Evolutionary conservation across 1,140 invertebrate genomes (phyloP).

Genomic region (Saccostrea cuccullata): DNA sequence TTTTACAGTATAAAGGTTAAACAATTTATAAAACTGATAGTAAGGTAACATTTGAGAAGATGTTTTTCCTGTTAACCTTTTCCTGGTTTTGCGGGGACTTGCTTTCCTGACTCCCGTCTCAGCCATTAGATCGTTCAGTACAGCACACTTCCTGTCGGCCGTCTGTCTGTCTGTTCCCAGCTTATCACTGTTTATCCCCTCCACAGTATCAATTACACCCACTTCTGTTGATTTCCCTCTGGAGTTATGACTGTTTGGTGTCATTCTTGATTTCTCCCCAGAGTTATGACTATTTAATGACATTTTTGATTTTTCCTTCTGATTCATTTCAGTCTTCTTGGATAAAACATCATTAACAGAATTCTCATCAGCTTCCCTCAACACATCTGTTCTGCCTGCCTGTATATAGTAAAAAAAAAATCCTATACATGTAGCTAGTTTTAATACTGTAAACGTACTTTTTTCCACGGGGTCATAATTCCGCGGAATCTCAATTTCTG

Average conservation of each 20-base stretch:
- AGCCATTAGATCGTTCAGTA: constrained; percentile 5
- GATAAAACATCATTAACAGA: neutral
- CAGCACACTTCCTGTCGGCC: neutral
- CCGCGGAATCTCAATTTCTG: too few species aligned
- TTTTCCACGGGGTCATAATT: too few species aligned
- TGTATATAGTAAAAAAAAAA: constrained; percentile 1
- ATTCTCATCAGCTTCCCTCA: neutral
- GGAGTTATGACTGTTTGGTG: neutral
- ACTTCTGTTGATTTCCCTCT: neutral
- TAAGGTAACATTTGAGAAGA: too few species aligned
- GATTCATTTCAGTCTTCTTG: neutral
- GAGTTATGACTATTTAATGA: neutral
- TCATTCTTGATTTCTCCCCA: neutral
- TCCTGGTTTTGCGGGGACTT: neutral
- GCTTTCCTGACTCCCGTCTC: neutral
- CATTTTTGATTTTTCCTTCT: neutral
- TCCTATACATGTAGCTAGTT: neutral
- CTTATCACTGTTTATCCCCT: neutral
- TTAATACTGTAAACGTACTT: too few species aligned
- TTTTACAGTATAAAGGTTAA: too few species aligned
- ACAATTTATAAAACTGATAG: too few species aligned
- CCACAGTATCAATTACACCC: neutral
- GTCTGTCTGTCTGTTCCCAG: neutral
- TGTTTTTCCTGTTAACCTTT: neutral
- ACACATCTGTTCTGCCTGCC: neutral